Evolutionary conservation across 2,113 vertebrate species (phyloP), one percentile per base, ranked within the genome.

Genomic region (Uria aalge): DNA sequence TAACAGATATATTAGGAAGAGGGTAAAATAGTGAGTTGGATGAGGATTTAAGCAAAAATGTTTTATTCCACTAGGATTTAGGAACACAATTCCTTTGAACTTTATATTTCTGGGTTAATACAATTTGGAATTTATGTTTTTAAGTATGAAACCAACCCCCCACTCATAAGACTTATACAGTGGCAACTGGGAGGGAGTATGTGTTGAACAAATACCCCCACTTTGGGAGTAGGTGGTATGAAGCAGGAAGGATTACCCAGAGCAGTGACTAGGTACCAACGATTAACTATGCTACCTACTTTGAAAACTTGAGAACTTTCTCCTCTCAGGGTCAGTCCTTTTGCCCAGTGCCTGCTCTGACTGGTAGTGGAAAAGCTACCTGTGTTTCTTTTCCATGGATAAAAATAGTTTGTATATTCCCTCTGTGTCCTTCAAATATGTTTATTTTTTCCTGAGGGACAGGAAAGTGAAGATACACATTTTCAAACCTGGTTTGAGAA

Each of bases 321-420:
- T 82, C 26, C 18, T 56, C 57, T 76, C 66, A 72, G 29, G n/a
- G 45, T 68, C 57, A 66, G 50, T 36, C 27, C 14, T 75, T 24
- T 55, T 68, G 23, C 29, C 29, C 71, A 50, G 13, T 21, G 18
- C 34, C 52, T 40, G 32, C 68, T 87, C 60, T 55, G n/a, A 26
- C 5, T 27, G 34, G 6, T 16, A 0, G 1, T 29, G 16, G 26
- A 36, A 88, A 74, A n/a, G 11, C 9, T 87, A n/a, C 11, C 18
- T 17, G 0, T 8, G 6, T 36, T 77, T 85, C 23, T 79, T 41
- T 36, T 50, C 45, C 8, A 17, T 6, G 11, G 24, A 6, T 47
- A 74, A 62, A 79, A 83, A 66, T 3, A 74, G 64, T 30, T 62
- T 45, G 19, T 22, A 6, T 36, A 60, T 62, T 85, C 57, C 11